Evolutionary conservation across 92 coral and sea anemone species (phyloP).

Genomic region (Palythoa heliodiscus): DNA sequence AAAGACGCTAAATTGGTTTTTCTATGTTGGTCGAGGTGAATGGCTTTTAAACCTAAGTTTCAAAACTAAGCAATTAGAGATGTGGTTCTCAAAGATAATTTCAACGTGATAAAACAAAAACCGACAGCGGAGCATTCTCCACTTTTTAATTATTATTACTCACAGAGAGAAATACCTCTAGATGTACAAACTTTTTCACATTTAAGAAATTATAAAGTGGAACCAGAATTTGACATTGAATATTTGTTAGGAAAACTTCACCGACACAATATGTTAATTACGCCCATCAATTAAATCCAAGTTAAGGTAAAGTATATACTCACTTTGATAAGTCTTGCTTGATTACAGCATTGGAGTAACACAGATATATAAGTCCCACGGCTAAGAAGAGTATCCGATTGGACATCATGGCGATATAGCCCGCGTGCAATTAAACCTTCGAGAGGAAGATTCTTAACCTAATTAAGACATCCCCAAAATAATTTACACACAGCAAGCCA

Average conservation of each 20-base stretch:
- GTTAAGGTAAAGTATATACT: constrained; percentile 3
- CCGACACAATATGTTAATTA: constrained; percentile 6
- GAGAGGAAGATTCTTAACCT: not conserved
- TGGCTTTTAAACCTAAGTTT: not conserved
- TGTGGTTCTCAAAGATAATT: not conserved
- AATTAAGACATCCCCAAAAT: constrained; percentile 2
- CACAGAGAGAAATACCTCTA: not conserved
- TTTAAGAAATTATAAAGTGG: too few species aligned
- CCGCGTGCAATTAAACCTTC: not conserved
- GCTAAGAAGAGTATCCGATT: not conserved
- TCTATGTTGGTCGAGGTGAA: not conserved
- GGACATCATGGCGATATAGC: not conserved
- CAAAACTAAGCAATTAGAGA: not conserved
- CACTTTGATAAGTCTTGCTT: constrained; percentile 42
- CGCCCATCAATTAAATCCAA: not conserved
- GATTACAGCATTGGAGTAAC: constrained; percentile 18
- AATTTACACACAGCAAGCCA: not conserved
- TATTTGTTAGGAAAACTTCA: not conserved
- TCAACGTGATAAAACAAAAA: not conserved
- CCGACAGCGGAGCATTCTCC: not conserved
- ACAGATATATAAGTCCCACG: not conserved
- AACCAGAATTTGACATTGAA: not conserved
- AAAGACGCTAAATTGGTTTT: not conserved
- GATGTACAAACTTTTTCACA: too few species aligned
- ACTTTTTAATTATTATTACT: not conserved